Evolutionary conservation across 2,113 vertebrate species (phyloP).

Genomic region (Sturnus vulgaris): DNA sequence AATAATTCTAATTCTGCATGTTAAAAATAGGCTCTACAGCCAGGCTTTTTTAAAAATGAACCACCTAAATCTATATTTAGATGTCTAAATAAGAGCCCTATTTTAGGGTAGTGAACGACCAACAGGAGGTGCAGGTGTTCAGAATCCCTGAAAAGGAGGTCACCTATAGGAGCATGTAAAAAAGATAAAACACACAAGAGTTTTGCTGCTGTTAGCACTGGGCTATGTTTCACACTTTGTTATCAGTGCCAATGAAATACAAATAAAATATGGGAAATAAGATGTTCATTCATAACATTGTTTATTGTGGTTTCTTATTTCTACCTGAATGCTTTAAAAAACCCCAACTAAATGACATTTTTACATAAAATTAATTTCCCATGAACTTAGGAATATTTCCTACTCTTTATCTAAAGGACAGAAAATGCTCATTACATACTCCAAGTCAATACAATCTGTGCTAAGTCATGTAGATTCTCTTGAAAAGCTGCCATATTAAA

Average conservation of each 20-base stretch:
- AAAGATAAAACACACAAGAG: not conserved
- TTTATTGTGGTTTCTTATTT: not conserved
- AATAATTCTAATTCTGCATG: not conserved
- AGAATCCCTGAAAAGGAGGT: not conserved
- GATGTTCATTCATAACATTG: not conserved
- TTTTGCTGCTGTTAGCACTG: not conserved
- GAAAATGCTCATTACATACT: not conserved
- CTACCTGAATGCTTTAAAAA: not conserved
- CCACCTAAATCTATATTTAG: not conserved
- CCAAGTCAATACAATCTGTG: slow-evolving; percentile 19
- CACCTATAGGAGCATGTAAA: not conserved
- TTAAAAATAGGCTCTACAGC: not conserved
- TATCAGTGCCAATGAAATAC: not conserved
- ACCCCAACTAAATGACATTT: not conserved
- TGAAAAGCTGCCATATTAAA: slow-evolving; percentile 51
- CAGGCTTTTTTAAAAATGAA: not conserved
- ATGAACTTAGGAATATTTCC: not conserved
- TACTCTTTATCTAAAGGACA: not conserved
- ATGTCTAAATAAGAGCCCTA: not conserved
- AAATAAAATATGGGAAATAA: not conserved
- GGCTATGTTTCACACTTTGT: not conserved
- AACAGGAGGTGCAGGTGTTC: not conserved
- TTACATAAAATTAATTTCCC: not conserved
- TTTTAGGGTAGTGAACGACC: not conserved
- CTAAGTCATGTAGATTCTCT: not conserved